phyloP scores from a whole-genome alignment of 1,140 invertebrate genomes.

The Orchestia grillus region DNA sequence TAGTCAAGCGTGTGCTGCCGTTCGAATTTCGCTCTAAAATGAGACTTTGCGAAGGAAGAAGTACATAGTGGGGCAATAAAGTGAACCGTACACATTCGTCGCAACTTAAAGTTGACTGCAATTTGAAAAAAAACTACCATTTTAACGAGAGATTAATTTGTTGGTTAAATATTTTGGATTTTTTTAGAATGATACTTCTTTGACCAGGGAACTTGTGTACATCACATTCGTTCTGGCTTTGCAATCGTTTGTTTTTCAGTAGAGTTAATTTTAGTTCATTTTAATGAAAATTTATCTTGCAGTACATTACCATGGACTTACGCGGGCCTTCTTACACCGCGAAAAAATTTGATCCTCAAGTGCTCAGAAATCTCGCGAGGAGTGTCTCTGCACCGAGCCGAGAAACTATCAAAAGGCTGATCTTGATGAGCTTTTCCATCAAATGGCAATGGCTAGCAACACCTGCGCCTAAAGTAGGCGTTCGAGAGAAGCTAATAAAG shows the following conservation, averaged over 20 bases:
- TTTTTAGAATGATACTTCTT: not conserved
- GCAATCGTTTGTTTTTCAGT: no score
- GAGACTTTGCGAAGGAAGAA: not conserved
- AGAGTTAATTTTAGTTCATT: not conserved
- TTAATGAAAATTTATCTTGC: not conserved
- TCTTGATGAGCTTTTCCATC: slow-evolving; percentile 51
- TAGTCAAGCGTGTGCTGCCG: not conserved
- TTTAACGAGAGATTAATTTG: not conserved
- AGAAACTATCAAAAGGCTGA: slow-evolving; percentile 27
- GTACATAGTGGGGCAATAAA: not conserved
- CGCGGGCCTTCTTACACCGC: not conserved
- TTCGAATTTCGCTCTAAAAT: not conserved
- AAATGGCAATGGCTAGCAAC: slow-evolving; percentile 48
- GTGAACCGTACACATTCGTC: not conserved
- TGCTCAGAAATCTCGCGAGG: not conserved
- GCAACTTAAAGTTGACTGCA: not conserved
- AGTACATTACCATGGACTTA: not conserved
- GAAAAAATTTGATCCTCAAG: not conserved
- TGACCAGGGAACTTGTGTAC: not conserved
- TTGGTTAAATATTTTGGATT: not conserved
- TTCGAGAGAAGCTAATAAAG: slow-evolving; percentile 49
- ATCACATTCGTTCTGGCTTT: no score
- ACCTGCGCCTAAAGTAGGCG: slow-evolving; percentile 40
- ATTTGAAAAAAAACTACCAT: not conserved
- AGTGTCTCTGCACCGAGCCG: not conserved